phyloP scores from a whole-genome alignment of 2,888 invertebrate species.

The Erynnis tages region DNA sequence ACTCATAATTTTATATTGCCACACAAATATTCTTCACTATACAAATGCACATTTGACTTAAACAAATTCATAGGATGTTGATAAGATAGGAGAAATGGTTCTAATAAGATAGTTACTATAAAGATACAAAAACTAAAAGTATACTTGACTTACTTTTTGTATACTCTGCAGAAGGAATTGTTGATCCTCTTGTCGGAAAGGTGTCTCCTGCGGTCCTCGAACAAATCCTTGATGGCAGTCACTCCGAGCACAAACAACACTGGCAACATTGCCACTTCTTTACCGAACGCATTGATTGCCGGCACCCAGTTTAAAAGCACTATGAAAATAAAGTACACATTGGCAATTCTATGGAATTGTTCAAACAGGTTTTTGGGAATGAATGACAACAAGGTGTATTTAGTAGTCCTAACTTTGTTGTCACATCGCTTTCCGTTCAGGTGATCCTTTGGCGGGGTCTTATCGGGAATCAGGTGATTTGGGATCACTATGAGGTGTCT shows the following conservation, averaged over 20 bases:
- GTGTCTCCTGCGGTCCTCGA: slow-evolving; percentile 94
- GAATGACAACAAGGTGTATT: slow-evolving; percentile 96
- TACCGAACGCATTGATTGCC: slow-evolving; percentile 95
- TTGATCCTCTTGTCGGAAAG: slow-evolving; percentile 97
- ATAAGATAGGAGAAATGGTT: too few species aligned
- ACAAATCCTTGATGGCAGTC: slow-evolving; percentile 96
- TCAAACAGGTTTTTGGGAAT: slow-evolving; percentile 97
- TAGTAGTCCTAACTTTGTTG: slow-evolving; percentile 95
- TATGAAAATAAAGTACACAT: slow-evolving; percentile 98
- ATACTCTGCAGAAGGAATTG: slow-evolving; percentile 94
- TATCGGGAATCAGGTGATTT: slow-evolving; percentile 91
- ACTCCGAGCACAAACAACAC: slow-evolving; percentile 96
- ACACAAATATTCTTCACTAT: too few species aligned
- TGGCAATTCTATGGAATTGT: slow-evolving; percentile 98
- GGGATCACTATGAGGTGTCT: slow-evolving; percentile 89
- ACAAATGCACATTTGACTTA: too few species aligned
- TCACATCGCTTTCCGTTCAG: slow-evolving; percentile 91
- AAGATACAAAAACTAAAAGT: not conserved
- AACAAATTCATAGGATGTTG: too few species aligned
- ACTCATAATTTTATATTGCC: too few species aligned
- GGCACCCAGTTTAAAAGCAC: slow-evolving; percentile 98
- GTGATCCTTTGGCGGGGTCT: slow-evolving; percentile 89
- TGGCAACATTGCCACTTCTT: slow-evolving; percentile 97
- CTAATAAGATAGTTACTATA: too few species aligned
- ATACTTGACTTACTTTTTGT: slow-evolving; percentile 86